phyloP scores from a whole-genome alignment of 1,140 invertebrate species.

The Pogonognathellus flavescens region DNA sequence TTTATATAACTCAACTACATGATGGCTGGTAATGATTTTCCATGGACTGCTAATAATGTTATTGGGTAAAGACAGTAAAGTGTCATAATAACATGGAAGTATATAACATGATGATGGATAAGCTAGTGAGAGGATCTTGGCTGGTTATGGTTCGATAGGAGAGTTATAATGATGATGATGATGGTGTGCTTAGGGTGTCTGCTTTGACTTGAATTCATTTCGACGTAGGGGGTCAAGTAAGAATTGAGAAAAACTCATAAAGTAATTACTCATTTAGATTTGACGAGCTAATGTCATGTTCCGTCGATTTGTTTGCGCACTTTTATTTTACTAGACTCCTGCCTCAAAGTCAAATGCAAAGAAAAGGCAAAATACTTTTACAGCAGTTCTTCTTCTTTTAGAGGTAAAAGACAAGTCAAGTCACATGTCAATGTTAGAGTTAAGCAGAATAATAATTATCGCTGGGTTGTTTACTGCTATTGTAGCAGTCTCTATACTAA shows the following conservation, averaged over 20 bases:
- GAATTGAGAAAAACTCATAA: background rate
- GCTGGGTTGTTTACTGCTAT: no score
- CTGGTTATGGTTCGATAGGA: background rate
- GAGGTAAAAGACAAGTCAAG: no score
- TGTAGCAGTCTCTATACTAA: no score
- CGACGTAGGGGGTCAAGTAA: slow-evolving; percentile 9
- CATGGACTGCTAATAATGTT: background rate
- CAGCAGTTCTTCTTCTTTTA: background rate
- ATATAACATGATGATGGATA: background rate
- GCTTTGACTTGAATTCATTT: background rate
- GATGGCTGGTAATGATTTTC: background rate
- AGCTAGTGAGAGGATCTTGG: background rate
- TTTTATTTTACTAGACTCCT: background rate
- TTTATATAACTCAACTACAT: no score
- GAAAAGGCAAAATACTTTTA: background rate
- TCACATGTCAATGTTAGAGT: background rate
- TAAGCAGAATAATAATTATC: background rate
- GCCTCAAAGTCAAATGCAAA: slow-evolving; percentile 16
- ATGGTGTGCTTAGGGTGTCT: background rate
- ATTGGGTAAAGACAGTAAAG: background rate
- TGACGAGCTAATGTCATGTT: slow-evolving; percentile 8
- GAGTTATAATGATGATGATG: no score
- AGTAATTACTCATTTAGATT: slow-evolving; percentile 9
- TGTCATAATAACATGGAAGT: background rate
- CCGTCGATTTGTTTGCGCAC: slow-evolving; percentile 14